Evolutionary conservation across 1,140 invertebrate genomes (phyloP), one percentile per base, ranked within the genome.

Genomic region (Mamestra configurata): DNA sequence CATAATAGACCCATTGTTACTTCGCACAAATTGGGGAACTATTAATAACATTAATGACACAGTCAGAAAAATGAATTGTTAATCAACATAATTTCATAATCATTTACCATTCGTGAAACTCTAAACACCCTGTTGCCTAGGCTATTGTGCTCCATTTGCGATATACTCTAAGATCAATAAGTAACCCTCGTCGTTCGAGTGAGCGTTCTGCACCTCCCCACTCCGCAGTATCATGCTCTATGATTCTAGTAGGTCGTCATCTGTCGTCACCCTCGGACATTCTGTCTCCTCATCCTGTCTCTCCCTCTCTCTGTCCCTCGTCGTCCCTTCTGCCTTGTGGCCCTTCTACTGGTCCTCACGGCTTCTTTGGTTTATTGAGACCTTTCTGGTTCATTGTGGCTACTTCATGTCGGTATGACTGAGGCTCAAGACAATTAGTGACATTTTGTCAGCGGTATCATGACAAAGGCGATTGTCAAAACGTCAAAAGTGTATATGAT

Each of bases 201-300:
- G 20, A 11, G 13, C 53, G 6, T n/a, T 35, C 5, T 35, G 59
- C 18, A n/a, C 31, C 22, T 11, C 10, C 24, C 37, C 31, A n/a
- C 6, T 31, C 24, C 22, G 57, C 15, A 27, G 57, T 31, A n/a
- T 61, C 59, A 61, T 35, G 24, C 59, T 37, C 10, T 57, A 24
- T 24, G 37, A 24, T 51, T 75, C 68, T 82, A 70, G 59, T 64
- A 64, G 59, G 66, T 15, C 18, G 61, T 66, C 61, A 35, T 66
- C 40, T 70, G 10, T 68, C 40, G 59, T 49, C 40, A 27, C 66
- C 24, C 40, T 46, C 40, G 66, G 66, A 70, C 61, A 66, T 40
- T 40, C 61, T 40, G 59, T 66, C 66, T 75, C 40, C 13, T 51
- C 51, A n/a, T 20, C 37, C 35, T 51, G 5, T 13, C 31, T 5